These are phyloP conservation scores for Percina caprodes DNA, from an alignment of 2,113 vertebrate species.

Conservation along the genomic window DNA sequence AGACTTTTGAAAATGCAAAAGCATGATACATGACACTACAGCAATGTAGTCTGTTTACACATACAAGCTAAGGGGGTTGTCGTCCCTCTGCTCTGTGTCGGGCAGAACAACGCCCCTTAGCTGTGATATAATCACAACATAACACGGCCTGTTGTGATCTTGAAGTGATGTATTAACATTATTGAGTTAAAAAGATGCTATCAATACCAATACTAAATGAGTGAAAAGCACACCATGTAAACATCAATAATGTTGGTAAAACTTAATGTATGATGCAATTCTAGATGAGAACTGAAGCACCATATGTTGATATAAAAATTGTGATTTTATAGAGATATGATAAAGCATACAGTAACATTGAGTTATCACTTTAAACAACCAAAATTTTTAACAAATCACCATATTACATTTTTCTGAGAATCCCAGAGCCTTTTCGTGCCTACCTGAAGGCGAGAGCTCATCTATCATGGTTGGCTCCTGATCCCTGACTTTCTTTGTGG, in stretches of 20 bases:
- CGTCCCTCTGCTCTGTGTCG: too few relatives aligned
- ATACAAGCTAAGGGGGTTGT: too few relatives aligned
- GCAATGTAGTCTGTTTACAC: too few relatives aligned
- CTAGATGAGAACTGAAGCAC: neutral
- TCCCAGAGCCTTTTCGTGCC: neutral
- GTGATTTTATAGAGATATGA: neutral
- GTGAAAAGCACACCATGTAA: neutral
- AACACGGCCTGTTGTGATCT: too few relatives aligned
- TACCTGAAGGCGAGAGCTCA: constrained; percentile 52
- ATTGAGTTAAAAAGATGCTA: neutral
- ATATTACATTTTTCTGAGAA: neutral
- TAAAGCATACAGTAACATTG: neutral
- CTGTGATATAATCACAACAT: too few relatives aligned
- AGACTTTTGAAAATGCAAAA: neutral
- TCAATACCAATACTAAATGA: neutral
- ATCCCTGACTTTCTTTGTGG: neutral
- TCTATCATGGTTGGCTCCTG: neutral
- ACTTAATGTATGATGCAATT: neutral
- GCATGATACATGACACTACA: neutral
- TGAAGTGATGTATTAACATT: neutral
- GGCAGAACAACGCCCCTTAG: too few relatives aligned
- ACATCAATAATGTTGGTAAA: neutral
- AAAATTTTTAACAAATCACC: neutral
- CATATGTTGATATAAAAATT: neutral
- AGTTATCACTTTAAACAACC: neutral